phyloP scores from a whole-genome alignment of 2,113 vertebrate genomes.

The Collichthys lucidus region DNA sequence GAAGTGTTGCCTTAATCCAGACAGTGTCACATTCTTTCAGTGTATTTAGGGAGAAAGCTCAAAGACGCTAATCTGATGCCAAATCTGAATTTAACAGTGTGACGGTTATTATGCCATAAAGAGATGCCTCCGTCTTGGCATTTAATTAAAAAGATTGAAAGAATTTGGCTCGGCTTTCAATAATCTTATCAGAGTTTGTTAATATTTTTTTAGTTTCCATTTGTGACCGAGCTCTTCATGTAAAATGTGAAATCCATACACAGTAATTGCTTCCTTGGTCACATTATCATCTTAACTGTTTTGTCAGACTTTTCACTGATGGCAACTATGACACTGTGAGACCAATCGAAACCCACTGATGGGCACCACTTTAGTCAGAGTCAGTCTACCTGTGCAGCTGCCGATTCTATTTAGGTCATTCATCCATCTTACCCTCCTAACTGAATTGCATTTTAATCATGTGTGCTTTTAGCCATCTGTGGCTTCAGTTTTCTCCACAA shows the following conservation, averaged over 20 bases:
- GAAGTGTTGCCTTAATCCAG: slow-evolving; percentile 76
- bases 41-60: slow-evolving; percentile 71
- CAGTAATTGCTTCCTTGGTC: slow-evolving; percentile 20
- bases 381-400: slow-evolving; percentile 67
- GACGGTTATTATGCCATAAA: slow-evolving; percentile 65
- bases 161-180: slow-evolving; percentile 41
- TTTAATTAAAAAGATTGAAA: slow-evolving; percentile 73
- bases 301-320: slow-evolving; percentile 28
- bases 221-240: slow-evolving; percentile 29
- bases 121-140: slow-evolving; percentile 50
- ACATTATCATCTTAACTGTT: slow-evolving; percentile 26
- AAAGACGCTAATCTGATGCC: slow-evolving; percentile 74
- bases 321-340: slow-evolving; percentile 10
- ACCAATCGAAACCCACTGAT: slow-evolving; percentile 44
- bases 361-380: slow-evolving; percentile 45
- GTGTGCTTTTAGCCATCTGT: slow-evolving; percentile 78
- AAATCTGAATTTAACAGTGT: slow-evolving; percentile 71
- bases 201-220: slow-evolving; percentile 33
- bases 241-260: slow-evolving; percentile 30
- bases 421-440: slow-evolving; percentile 72
- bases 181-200: slow-evolving; percentile 39
- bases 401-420: slow-evolving; percentile 67
- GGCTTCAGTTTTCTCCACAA: slow-evolving; percentile 56
- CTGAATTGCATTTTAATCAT: slow-evolving; percentile 81
- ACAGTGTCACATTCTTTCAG: slow-evolving; percentile 79